Conservation (phyloP, 2,113 vertebrate species). For the Psilopogon haemacephalus region DNA sequence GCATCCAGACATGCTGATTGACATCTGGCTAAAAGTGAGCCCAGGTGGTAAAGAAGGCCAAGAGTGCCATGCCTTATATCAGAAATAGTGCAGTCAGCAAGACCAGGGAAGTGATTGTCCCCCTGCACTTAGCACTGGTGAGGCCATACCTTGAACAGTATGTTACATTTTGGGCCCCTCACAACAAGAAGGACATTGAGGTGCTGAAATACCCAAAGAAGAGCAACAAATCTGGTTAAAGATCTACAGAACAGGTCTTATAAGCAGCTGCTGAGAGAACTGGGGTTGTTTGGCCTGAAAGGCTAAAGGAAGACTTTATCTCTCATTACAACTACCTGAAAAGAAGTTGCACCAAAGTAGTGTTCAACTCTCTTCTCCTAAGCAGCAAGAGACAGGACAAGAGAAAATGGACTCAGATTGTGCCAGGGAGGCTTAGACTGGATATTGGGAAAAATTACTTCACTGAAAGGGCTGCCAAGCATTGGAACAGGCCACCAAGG, state of each 20-base stretch:
- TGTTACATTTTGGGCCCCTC: background rate
- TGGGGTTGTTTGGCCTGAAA: background rate
- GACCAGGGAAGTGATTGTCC: rapidly evolving
- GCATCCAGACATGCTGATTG: rapidly evolving
- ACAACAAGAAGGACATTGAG: rapidly evolving
- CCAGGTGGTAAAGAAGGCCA: background rate
- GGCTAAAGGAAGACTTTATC: background rate
- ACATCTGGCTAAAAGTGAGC: background rate
- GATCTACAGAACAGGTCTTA: background rate
- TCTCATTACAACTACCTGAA: rapidly evolving
- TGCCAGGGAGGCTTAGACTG: background rate
- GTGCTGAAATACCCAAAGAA: rapidly evolving
- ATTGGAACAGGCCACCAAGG: background rate
- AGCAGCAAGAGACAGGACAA: rapidly evolving
- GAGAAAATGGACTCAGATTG: background rate
- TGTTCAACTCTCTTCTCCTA: background rate
- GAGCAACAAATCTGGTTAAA: rapidly evolving
- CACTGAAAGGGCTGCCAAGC: background rate
- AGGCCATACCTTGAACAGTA: rapidly evolving
- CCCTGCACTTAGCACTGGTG: background rate
- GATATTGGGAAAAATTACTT: background rate
- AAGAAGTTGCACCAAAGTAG: rapidly evolving
- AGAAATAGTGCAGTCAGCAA: background rate
- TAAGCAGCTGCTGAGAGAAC: rapidly evolving
- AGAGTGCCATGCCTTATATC: background rate